Conservation (phyloP, 2,888 invertebrate genomes). For the Chrysolina americana region DNA sequence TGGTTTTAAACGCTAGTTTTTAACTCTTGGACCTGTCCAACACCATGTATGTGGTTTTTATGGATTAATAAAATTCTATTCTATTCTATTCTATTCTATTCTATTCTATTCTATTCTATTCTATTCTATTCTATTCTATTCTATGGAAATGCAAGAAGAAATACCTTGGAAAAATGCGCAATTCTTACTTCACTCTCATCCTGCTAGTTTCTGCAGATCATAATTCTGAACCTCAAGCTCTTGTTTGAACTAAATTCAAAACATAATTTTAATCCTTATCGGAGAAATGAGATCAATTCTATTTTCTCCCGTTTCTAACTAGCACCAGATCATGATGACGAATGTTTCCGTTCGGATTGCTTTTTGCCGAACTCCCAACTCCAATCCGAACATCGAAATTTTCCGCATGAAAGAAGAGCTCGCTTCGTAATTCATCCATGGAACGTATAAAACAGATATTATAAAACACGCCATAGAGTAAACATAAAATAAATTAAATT, state of each 20-base stretch:
- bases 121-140: too few relatives aligned
- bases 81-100: too few relatives aligned
- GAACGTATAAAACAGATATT: conserved; percentile 42
- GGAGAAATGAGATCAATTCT: background rate
- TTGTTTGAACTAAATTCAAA: too few relatives aligned
- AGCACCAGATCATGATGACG: background rate
- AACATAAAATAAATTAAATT: conserved; percentile 51
- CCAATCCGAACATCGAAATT: conserved; percentile 35
- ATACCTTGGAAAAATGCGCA: too few relatives aligned
- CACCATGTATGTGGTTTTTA: too few relatives aligned
- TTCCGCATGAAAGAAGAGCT: conserved; percentile 36
- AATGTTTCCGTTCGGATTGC: conserved; percentile 12
- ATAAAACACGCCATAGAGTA: conserved; percentile 48
- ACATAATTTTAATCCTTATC: background rate
- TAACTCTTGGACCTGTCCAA: too few relatives aligned
- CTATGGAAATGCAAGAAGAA: too few relatives aligned
- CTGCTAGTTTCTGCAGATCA: background rate
- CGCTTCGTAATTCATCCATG: conserved; percentile 37
- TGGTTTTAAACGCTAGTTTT: too few relatives aligned
- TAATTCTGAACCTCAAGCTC: too few relatives aligned
- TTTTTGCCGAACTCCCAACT: conserved; percentile 6
- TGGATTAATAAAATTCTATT: too few relatives aligned
- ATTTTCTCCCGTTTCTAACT: background rate
- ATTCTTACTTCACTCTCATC: too few relatives aligned
- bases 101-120: too few relatives aligned